Conservation (phyloP, 1,140 invertebrate genomes). For the Cydia splendana region DNA sequence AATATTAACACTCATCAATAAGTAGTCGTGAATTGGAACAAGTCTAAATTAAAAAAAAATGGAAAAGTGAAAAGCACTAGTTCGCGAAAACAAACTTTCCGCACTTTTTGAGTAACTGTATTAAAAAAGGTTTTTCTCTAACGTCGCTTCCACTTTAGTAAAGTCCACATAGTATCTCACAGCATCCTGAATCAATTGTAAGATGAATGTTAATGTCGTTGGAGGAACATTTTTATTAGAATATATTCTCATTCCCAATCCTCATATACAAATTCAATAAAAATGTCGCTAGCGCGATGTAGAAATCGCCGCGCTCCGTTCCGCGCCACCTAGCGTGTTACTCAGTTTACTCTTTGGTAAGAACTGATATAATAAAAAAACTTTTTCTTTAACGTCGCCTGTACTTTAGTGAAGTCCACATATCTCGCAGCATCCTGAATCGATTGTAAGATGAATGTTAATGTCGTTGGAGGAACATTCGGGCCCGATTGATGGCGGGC, state of each 20-base stretch:
- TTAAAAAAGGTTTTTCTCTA: neutral
- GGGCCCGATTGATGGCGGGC: constrained; percentile 4
- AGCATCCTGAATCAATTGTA: constrained; percentile 2
- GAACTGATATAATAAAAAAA: neutral
- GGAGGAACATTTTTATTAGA: neutral
- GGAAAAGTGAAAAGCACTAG: too few relatives aligned
- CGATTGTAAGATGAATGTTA: constrained; percentile 16
- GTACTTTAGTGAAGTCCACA: neutral
- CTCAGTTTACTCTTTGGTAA: too few relatives aligned
- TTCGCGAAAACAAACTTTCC: too few relatives aligned
- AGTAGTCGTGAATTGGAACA: too few relatives aligned
- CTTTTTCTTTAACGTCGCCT: neutral
- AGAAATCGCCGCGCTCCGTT: too few relatives aligned
- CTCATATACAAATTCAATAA: too few relatives aligned
- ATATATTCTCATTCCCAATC: too few relatives aligned
- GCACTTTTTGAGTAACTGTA: too few relatives aligned
- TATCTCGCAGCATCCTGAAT: constrained; percentile 11
- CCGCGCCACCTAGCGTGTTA: too few relatives aligned
- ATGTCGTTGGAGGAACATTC: constrained; percentile 9
- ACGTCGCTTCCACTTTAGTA: neutral
- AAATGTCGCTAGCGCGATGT: too few relatives aligned
- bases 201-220: constrained; percentile 21
- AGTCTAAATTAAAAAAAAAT: too few relatives aligned
- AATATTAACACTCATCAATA: too few relatives aligned
- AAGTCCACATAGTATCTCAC: constrained; percentile 11